A percentile compares a stretch with the other conserved stretches of the same genome.
Conservation (phyloP, 2,113 vertebrate species). For the Eurypyga helias region DNA sequence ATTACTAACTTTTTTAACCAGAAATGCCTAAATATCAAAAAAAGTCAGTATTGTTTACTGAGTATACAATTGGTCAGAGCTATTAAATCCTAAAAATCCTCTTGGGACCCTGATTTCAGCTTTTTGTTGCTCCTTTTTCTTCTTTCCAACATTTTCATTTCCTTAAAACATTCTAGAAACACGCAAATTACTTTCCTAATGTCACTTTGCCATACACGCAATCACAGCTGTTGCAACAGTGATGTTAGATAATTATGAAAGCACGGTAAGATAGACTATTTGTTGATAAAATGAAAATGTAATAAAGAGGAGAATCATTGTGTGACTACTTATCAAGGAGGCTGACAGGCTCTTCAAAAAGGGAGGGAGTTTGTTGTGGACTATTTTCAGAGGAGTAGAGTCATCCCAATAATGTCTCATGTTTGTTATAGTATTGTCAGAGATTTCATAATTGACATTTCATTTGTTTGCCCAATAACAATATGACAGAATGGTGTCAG, state of each 20-base stretch:
- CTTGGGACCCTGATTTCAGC: not conserved
- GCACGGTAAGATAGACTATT: not conserved
- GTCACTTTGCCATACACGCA: not conserved
- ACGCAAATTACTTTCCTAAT: not conserved
- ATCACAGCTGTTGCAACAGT: not conserved
- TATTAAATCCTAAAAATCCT: not conserved
- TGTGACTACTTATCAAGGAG: not conserved
- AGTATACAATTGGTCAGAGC: not conserved
- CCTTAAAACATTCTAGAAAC: not conserved
- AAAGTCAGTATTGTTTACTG: not conserved
- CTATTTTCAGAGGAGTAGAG: not conserved
- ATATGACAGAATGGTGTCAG: not conserved
- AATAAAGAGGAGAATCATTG: not conserved
- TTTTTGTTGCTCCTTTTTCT: not conserved
- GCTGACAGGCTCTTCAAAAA: not conserved
- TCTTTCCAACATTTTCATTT: not conserved
- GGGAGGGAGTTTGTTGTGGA: not conserved
- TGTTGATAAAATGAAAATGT: not conserved
- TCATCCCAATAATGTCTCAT: not conserved
- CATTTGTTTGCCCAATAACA: constrained; percentile 40
- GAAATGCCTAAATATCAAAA: not conserved
- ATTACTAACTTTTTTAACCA: not conserved
- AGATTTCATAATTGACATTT: constrained; percentile 42
- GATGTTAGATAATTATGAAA: not conserved
- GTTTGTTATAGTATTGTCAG: constrained; percentile 48